A percentile compares a stretch with the other conserved stretches of the same genome.
phyloP scores from a whole-genome alignment of 1,140 invertebrate genomes.

The Drosophila pandora region DNA sequence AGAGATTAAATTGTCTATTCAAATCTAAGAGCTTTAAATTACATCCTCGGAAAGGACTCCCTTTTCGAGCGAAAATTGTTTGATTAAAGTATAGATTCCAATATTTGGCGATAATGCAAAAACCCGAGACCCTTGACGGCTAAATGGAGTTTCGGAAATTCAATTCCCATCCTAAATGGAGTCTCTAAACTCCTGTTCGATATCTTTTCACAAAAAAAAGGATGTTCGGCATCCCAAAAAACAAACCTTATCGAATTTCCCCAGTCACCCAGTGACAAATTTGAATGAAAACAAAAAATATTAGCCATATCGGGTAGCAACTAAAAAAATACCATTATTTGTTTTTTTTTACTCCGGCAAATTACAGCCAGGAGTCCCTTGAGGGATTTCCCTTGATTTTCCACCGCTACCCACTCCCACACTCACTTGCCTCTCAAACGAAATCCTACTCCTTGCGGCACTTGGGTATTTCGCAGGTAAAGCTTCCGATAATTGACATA shows the following conservation, averaged over 20 bases:
- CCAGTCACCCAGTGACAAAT: constrained; percentile 38
- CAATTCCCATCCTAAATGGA: constrained; percentile 21
- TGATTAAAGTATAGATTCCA: background rate
- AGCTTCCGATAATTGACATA: constrained; percentile 78
- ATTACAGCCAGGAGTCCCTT: constrained; percentile 23
- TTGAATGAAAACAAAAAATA: constrained; percentile 33
- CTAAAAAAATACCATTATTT: constrained; percentile 51
- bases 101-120: constrained; percentile 4
- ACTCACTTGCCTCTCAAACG: background rate
- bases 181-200: constrained; percentile 11
- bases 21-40: background rate
- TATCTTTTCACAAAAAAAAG: constrained; percentile 15
- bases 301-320: constrained; percentile 38
- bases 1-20: constrained; percentile 23
- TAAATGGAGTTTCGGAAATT: constrained; percentile 19
- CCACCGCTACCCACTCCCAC: background rate
- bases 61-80: background rate
- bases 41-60: background rate
- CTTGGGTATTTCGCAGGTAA: constrained; percentile 32
- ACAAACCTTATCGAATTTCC: constrained; percentile 30
- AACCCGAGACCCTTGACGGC: constrained; percentile 6
- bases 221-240: background rate
- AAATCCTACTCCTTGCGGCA: constrained; percentile 33
- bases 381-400: constrained; percentile 22
- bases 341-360: constrained; percentile 36